Base-by-base conservation (phyloP, 1,140 invertebrate genomes). In the Melitaea cinxia region DNA sequence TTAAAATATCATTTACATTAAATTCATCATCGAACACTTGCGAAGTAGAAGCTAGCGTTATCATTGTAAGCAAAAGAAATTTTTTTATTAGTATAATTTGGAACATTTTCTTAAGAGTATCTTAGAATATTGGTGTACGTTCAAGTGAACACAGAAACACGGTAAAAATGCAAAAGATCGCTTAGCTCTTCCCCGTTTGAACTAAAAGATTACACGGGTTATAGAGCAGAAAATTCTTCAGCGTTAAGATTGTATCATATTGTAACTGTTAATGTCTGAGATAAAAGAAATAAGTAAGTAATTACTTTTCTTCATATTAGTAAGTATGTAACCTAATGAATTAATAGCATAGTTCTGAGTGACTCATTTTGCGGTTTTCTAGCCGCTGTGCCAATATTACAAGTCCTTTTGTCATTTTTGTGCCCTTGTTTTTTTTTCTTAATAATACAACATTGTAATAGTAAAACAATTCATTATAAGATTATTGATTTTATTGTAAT, bases 1-100 rank as follows among this genome's bases (percentile, higher is more conserved):
- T 91, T 17, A 95, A 78, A 70, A 95, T 93, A 75, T 94, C 94
- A 52, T 94, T 87, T 3, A 93, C 80, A 80, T 93, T 91, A 24
- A 94, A 83, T 26, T 88, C 85, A 61, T 73, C 77, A 23, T 83
- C 73, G 60, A 76, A 67, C 55, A 75, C 75, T 65, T 47, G 17
- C n/a, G 42, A 47, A n/a, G 9, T 12, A 12, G 17, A 47, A 12
- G 23, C 42, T 23, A 23, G 4, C 10, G 42, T 2, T 14, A 14
- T 39, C 4, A 39, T 39, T 39, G 35, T 14, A 15, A 39, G n/a
- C n/a, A n/a, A 39, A 23, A 21, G 23, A 4, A 9, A 23, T 47
- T 12, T 6, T 35, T 21, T 17, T 12, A 19, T 15, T 19, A 42
- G 17, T 6, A 9, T 5, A 9, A 42, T 4, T 42, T 19, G 37